These are phyloP conservation scores for Athene noctua DNA, from an alignment of 2,113 vertebrate genomes.

Conservation along the genomic window DNA sequence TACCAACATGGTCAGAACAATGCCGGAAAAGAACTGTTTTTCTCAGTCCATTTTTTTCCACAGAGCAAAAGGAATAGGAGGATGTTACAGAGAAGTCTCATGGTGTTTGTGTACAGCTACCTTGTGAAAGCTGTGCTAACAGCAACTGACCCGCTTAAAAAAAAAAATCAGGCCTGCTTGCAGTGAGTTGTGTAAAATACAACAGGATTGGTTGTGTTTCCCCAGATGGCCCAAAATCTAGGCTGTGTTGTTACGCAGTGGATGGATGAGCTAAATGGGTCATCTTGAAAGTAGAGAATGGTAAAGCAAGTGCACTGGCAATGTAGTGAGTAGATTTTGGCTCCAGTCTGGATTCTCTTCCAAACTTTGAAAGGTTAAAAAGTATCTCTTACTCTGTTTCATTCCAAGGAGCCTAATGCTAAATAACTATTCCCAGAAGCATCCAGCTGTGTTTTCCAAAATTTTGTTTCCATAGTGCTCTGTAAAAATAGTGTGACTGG, in stretches of 20 bases:
- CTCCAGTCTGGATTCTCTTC: not conserved
- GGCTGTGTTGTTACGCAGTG: not conserved
- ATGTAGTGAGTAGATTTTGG: not conserved
- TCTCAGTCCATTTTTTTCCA: not conserved
- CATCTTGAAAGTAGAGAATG: not conserved
- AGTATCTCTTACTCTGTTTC: not conserved
- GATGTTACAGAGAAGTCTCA: not conserved
- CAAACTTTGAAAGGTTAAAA: not conserved
- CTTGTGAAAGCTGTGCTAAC: not conserved
- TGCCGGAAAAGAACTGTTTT: not conserved
- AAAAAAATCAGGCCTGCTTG: not conserved
- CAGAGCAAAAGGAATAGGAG: not conserved
- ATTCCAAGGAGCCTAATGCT: not conserved
- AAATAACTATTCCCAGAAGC: slow-evolving; percentile 18
- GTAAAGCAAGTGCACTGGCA: not conserved
- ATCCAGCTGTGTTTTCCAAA: not conserved
- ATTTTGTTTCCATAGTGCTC: not conserved
- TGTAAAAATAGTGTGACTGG: slow-evolving; percentile 10
- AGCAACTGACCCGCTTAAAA: not conserved
- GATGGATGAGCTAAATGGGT: not conserved
- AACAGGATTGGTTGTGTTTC: not conserved
- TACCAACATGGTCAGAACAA: not conserved
- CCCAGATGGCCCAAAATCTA: not conserved
- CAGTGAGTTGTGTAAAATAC: not conserved
- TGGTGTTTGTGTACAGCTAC: not conserved